Base-by-base conservation (phyloP, 2,888 invertebrate genomes). In the Drosophila anomelani region DNA sequence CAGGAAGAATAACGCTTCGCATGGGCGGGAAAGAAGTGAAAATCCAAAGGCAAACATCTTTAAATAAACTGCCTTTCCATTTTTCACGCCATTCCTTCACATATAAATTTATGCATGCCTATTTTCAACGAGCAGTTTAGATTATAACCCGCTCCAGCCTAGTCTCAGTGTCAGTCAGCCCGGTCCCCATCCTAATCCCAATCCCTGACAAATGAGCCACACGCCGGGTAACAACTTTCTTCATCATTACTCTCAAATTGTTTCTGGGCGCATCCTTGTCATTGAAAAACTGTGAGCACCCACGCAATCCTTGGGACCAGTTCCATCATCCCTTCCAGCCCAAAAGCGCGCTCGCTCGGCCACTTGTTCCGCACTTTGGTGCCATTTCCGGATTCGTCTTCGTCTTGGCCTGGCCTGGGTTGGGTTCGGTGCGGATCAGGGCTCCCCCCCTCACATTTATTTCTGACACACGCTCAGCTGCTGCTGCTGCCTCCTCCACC, bases 141-240 rank as follows among this genome's bases (percentile, higher is more conserved):
- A 88, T 78, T 83, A 85, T 76, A 78, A 70, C 76, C 82, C 64
- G 55, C 34, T 76, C 49, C 3, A 3, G 4, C 5, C 23, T 4
- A 9, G 23, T 41, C 8, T 10, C 47, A 20, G 38, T 10, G 49
- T 26, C n/a, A 17, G 36, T 38, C 10, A 0, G 9, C 7, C 38
- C 12, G 10, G 34, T 32, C 47, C 39, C 47, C 43, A 41, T 41
- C 62, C 54, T 60, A 72, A 79, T 54, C 57, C 72, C 89, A 85
- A 88, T 85, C 76, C 78, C 77, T 88, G 90, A 89, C 90, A 85
- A 85, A 85, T 85, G 85, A 88, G 90, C 81, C 85, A 83, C 85
- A 88, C 78, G 88, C 90, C 78, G 80, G 78, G 89, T 88, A 88
- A 88, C 85, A 88, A 83, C 90, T 85, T 85, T 85, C 85, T 85